Conservation (phyloP, 2,797 vertebrate genomes). For the Microtus agrestis region DNA sequence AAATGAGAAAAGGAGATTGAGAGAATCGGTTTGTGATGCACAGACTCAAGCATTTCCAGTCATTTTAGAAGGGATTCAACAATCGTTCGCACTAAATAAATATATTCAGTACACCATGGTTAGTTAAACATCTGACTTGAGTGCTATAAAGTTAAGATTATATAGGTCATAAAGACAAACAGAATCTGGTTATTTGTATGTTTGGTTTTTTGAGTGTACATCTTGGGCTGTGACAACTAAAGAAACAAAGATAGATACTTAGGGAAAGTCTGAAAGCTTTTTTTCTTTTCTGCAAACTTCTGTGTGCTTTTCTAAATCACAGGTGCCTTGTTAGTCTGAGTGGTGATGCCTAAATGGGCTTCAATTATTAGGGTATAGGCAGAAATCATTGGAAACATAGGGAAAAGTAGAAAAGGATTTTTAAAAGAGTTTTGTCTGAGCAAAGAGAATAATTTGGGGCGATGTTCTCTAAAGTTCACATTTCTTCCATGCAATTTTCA, state of each 20-base stretch:
- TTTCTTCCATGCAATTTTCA: conserved; percentile 20
- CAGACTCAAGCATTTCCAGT: not conserved
- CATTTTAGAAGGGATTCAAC: not conserved
- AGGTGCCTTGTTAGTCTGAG: not conserved
- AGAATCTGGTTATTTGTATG: not conserved
- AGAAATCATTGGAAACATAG: not conserved
- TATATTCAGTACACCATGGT: not conserved
- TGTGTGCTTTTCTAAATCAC: not conserved
- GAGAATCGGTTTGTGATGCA: not conserved
- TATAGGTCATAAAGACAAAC: not conserved
- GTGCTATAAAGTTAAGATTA: not conserved
- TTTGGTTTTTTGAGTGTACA: not conserved
- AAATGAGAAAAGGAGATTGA: not conserved
- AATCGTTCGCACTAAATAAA: not conserved
- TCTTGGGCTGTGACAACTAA: not conserved
- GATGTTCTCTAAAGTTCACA: not conserved
- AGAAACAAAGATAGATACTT: not conserved
- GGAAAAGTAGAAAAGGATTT: not conserved
- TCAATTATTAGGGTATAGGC: not conserved
- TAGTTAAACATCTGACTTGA: not conserved
- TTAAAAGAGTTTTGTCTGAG: not conserved
- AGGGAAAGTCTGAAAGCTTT: not conserved
- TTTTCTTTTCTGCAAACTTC: not conserved
- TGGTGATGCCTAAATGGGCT: not conserved
- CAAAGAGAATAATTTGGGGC: not conserved